Base-by-base conservation (phyloP, 2,113 vertebrate genomes). In the Heterotilapia buettikoferi region DNA sequence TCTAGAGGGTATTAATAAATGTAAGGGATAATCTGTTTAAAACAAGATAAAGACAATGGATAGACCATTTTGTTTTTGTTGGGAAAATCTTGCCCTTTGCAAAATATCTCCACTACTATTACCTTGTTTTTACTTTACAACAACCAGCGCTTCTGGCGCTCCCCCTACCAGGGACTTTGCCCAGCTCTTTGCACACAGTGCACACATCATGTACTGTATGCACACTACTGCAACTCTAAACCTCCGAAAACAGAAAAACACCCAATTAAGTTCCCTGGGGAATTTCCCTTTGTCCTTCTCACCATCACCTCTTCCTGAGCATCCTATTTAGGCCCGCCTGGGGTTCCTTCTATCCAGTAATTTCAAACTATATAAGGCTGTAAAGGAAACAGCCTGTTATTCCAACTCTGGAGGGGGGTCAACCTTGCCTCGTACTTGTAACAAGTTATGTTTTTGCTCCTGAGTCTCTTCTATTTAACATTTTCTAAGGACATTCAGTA, bases 201-300 rank as follows among this genome's bases (percentile, higher is more conserved):
- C 68, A 78, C 73, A 83, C 29, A 80, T 85, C 66, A 66, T 33
- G 29, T 45, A 31, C 84, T 33, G 36, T 45, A 31, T 88, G 61
- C 56, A 13, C 33, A 81, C 6, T 12, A 10, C 31, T 63, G 33
- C 80, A 87, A 63, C 84, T 73, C 26, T 63, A 4, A 78, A 9
- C 9, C 53, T 88, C 79, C 18, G 31, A 81, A 83, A 89, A 56
- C 63, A 88, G 82, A 45, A 79, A 83, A 89, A 56, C 57, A 88
- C 76, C 24, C 2, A 2, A 40, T 13, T 19, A 73, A 56, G 9
- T 79, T 66, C 73, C 79, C 47, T 50, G 56, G 66, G 80, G 50
- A 63, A 38, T 52, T 52, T n/a, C 5, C 80, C 19, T 47, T 54
- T 73, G 86, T 86, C 59, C 57, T 90, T 73, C 84, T 92, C 71